Evolutionary conservation across 2,888 invertebrate genomes (phyloP).

Genomic region (Clitarchus hookeri): DNA sequence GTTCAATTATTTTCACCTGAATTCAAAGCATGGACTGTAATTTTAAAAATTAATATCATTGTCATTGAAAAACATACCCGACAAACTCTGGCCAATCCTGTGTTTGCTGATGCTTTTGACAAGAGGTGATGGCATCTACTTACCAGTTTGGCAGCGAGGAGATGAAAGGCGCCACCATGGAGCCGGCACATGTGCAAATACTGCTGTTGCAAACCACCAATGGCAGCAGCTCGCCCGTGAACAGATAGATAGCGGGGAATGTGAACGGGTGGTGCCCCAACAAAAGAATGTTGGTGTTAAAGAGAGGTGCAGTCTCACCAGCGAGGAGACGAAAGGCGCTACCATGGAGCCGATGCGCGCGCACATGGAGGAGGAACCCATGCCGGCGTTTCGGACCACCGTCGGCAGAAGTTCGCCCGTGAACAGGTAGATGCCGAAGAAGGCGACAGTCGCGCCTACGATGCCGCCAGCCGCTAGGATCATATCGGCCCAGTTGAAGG

Average conservation of each 20-base stretch:
- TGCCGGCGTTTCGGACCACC: slow-evolving; percentile 82
- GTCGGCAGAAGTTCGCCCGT: slow-evolving; percentile 90
- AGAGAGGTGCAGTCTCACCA: slow-evolving; percentile 52
- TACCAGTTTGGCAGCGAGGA: slow-evolving; percentile 59
- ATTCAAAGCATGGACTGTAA: no score
- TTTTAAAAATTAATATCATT: no score
- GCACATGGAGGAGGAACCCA: slow-evolving; percentile 83
- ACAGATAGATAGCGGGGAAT: slow-evolving; percentile 85
- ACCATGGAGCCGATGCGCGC: slow-evolving; percentile 85
- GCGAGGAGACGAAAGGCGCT: slow-evolving; percentile 80
- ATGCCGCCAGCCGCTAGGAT: slow-evolving; percentile 75
- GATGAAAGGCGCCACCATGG: slow-evolving; percentile 83
- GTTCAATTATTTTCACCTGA: no score
- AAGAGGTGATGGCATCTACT: no score
- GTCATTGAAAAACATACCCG: no score
- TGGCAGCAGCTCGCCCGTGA: slow-evolving; percentile 86
- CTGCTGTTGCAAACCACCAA: slow-evolving; percentile 87
- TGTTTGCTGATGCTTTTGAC: no score
- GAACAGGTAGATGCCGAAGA: slow-evolving; percentile 85
- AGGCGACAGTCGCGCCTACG: slow-evolving; percentile 80
- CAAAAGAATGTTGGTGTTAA: no score
- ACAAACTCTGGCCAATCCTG: no score
- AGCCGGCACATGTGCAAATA: slow-evolving; percentile 82
- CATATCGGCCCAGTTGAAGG: slow-evolving; percentile 59
- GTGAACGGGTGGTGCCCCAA: slow-evolving; percentile 54